Conservation (phyloP, 2,888 invertebrate genomes). For the Alviniconcha strummeri region DNA sequence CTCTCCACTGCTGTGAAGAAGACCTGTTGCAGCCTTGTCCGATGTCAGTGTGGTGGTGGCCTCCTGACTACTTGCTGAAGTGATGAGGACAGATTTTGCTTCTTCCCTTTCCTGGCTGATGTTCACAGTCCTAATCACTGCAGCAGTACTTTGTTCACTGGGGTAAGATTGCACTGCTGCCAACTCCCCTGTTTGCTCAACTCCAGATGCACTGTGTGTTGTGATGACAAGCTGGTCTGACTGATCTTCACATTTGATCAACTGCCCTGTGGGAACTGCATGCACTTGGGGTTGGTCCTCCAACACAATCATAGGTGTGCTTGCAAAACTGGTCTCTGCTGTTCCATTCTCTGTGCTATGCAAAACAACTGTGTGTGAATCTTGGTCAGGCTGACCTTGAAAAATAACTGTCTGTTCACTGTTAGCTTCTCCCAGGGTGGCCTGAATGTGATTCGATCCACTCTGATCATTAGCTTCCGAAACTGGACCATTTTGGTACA, state of each 20-base stretch:
- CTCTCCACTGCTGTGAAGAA: constrained; percentile 3
- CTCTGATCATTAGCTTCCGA: background rate
- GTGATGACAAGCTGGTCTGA: background rate
- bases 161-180: background rate
- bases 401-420: background rate
- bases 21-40: constrained; percentile 2
- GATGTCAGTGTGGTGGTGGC: background rate
- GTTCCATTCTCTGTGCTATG: background rate
- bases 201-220: background rate
- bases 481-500: constrained; percentile 5
- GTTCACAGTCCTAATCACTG: too few relatives aligned
- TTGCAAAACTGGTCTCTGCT: background rate
- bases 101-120: too few relatives aligned
- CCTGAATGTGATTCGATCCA: background rate
- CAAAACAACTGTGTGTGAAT: background rate
- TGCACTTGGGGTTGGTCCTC: background rate
- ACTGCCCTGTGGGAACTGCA: background rate
- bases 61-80: background rate
- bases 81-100: too few relatives aligned
- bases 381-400: constrained; percentile 3
- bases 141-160: too few relatives aligned
- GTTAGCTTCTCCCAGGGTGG: background rate
- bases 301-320: background rate
- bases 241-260: background rate
- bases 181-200: background rate